Percentiles rank a stretch among this genome's conserved stretches.
These are phyloP conservation scores for Lateolabrax maculatus DNA, from an alignment of 2,797 vertebrate species.

Conservation along the genomic window DNA sequence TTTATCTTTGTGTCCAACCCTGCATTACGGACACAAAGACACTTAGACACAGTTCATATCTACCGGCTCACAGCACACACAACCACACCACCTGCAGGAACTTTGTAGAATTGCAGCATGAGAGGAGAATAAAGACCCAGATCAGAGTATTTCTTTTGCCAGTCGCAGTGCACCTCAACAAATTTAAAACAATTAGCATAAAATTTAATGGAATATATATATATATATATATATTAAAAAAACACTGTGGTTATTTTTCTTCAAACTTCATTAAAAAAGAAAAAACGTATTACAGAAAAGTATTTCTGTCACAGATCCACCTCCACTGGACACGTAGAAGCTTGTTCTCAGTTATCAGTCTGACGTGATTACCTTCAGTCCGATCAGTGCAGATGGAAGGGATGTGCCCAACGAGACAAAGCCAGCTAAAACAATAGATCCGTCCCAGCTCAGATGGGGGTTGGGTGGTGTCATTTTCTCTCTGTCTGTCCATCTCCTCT, in stretches of 20 bases:
- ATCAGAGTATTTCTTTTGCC: slow-evolving; percentile 4
- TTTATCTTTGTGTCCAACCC: slow-evolving; percentile 70
- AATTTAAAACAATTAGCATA: background rate
- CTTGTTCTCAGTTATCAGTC: slow-evolving; percentile 36
- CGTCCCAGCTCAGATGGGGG: slow-evolving; percentile 61
- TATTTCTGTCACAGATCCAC: background rate
- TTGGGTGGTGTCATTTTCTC: slow-evolving; percentile 71
- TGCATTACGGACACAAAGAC: slow-evolving; percentile 62
- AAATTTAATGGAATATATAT: background rate
- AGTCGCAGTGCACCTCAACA: background rate
- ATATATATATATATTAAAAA: background rate
- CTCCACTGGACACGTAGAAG: slow-evolving; percentile 13
- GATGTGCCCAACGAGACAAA: slow-evolving; percentile 70
- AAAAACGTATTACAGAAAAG: background rate
- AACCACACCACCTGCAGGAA: slow-evolving; percentile 82
- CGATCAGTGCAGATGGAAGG: slow-evolving; percentile 70
- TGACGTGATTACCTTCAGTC: slow-evolving; percentile 48
- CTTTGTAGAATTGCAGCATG: slow-evolving; percentile 43
- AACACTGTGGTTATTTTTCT: background rate
- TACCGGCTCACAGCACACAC: slow-evolving; percentile 54
- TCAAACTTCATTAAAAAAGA: background rate
- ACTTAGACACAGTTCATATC: slow-evolving; percentile 48
- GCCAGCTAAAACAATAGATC: slow-evolving; percentile 71
- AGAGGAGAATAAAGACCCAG: slow-evolving; percentile 9
- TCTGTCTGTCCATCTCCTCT: slow-evolving; percentile 63